phyloP scores from a whole-genome alignment of 1,140 invertebrate genomes.

The Drosophila serrata region DNA sequence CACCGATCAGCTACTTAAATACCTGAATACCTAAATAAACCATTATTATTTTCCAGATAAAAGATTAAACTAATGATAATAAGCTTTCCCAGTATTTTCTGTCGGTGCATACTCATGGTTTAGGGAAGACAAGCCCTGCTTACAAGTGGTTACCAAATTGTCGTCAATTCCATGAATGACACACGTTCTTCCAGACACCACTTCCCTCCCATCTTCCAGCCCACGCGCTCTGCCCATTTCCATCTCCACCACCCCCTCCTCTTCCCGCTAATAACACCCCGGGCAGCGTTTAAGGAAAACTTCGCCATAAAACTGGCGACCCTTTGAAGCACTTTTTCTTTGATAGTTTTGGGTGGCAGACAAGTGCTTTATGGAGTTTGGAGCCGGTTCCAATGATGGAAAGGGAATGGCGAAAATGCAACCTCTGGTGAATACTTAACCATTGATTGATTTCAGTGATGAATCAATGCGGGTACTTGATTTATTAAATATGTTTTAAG shows the following conservation, averaged over 20 bases:
- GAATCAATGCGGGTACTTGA: slow-evolving; percentile 12
- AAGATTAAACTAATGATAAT: not conserved
- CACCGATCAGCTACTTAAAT: not conserved
- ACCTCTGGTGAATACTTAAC: slow-evolving; percentile 38
- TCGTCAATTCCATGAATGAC: slow-evolving; percentile 61
- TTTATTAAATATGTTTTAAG: not conserved
- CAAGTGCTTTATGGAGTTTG: slow-evolving; percentile 51
- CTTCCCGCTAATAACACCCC: slow-evolving; percentile 14
- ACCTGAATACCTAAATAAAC: too few relatives aligned
- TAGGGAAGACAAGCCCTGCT: slow-evolving; percentile 41
- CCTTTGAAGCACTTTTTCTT: slow-evolving; percentile 30
- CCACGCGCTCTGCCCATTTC: slow-evolving; percentile 5
- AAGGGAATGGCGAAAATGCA: slow-evolving; percentile 44
- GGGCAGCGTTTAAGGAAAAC: slow-evolving; percentile 50
- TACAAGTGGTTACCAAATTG: slow-evolving; percentile 69
- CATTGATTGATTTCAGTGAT: slow-evolving; percentile 7
- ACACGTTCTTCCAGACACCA: slow-evolving; percentile 38
- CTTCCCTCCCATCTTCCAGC: slow-evolving; percentile 2
- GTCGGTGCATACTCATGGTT: slow-evolving; percentile 10
- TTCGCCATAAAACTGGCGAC: slow-evolving; percentile 47
- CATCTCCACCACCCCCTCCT: not conserved
- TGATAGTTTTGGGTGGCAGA: slow-evolving; percentile 53
- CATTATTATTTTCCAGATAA: not conserved
- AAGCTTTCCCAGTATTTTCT: not conserved
- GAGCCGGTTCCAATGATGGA: slow-evolving; percentile 25